phyloP scores from a whole-genome alignment of 2,888 invertebrate genomes.

The Oegoconia quadripuncta region DNA sequence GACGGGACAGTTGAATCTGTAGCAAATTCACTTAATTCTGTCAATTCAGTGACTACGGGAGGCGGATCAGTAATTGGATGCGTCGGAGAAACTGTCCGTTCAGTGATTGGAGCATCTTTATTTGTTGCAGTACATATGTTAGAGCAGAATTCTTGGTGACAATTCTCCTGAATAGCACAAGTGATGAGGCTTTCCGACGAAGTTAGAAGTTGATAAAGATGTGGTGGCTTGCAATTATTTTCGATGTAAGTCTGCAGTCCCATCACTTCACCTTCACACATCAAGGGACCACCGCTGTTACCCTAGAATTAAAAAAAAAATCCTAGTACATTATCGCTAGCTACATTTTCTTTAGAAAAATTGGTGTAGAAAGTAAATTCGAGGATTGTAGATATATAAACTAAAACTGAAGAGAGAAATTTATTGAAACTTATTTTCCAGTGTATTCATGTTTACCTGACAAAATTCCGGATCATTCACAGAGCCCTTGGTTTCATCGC shows the following conservation, averaged over 20 bases:
- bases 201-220: conserved; percentile 53
- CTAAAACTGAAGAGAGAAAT: conserved; percentile 1
- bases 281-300: conserved; percentile 62
- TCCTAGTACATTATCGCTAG: too few species aligned
- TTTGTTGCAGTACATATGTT: conserved; percentile 43
- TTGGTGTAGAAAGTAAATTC: too few species aligned
- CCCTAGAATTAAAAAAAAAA: conserved; percentile 44
- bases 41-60: not conserved
- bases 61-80: not conserved
- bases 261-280: conserved; percentile 51
- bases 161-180: conserved; percentile 53
- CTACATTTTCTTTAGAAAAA: too few species aligned
- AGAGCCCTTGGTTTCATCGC: conserved; percentile 36
- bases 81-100: not conserved
- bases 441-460: conserved; percentile 38
- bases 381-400: too few species aligned
- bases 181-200: conserved; percentile 53
- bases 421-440: not conserved
- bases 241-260: conserved; percentile 63
- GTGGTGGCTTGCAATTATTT: conserved; percentile 53
- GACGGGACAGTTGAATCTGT: not conserved
- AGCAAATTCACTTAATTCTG: not conserved
- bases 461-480: conserved; percentile 43
- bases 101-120: conserved; percentile 37
- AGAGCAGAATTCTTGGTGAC: conserved; percentile 40